Evolutionary conservation across 64 coral and sea anemone species (phyloP).

Genomic region (Orbicella faveolata): DNA sequence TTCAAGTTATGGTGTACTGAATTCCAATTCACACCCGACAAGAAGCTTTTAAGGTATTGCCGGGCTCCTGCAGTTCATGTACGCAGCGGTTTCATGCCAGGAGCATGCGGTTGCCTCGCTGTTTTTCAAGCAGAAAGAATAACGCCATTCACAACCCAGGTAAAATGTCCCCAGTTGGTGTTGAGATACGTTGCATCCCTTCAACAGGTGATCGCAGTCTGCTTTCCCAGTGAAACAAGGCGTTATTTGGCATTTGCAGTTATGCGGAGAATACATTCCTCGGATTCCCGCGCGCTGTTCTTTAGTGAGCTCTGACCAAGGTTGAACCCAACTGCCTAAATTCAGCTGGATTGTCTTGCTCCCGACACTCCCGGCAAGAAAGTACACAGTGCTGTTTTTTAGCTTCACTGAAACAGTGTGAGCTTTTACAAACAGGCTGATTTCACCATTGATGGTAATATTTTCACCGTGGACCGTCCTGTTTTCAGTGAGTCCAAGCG

Average conservation of each 20-base stretch:
- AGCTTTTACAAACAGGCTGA: neutral
- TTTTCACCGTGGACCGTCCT: neutral
- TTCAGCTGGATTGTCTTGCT: slow-evolving; percentile 20
- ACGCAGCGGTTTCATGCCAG: slow-evolving; percentile 37
- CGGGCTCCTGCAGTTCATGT: neutral
- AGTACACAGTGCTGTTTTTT: neutral
- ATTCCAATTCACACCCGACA: no score
- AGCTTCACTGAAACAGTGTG: slow-evolving; percentile 1
- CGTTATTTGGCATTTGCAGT: slow-evolving; percentile 38
- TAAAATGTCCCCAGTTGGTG: neutral
- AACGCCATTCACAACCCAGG: slow-evolving; percentile 35
- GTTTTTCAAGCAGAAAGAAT: slow-evolving; percentile 38
- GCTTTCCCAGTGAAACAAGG: neutral
- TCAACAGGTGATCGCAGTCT: neutral
- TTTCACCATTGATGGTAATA: neutral
- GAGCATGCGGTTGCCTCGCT: slow-evolving; percentile 28
- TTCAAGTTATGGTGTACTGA: no score
- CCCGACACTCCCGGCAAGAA: slow-evolving; percentile 8
- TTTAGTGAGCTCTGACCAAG: slow-evolving; percentile 15
- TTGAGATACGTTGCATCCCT: neutral
- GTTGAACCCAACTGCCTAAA: slow-evolving; percentile 13
- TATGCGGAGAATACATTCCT: slow-evolving; percentile 30
- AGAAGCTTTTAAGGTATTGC: neutral
- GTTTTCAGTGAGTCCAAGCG: neutral
- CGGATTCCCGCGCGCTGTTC: slow-evolving; percentile 35